phyloP scores from a whole-genome alignment of 2,797 vertebrate genomes.

The Paramormyrops hopkinsi region DNA sequence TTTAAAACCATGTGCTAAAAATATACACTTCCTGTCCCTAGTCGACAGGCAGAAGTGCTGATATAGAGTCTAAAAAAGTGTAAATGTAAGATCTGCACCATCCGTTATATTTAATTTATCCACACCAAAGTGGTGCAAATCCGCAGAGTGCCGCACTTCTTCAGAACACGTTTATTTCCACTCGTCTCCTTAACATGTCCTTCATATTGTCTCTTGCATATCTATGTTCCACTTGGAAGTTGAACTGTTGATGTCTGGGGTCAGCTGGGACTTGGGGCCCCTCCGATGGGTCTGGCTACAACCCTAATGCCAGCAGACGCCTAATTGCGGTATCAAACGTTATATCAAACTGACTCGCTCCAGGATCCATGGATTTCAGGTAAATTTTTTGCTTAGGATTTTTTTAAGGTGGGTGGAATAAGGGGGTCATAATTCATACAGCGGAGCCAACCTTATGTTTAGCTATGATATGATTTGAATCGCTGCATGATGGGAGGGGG shows the following conservation, averaged over 20 bases:
- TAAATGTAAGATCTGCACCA: not conserved
- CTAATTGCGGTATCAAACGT: not conserved
- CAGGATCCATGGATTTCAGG: not conserved
- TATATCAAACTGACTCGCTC: not conserved
- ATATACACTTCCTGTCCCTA: not conserved
- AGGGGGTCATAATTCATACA: not conserved
- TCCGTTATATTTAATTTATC: conserved; percentile 15
- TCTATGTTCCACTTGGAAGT: not conserved
- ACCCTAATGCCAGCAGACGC: not conserved
- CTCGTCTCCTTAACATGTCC: conserved; percentile 13
- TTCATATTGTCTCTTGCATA: not conserved
- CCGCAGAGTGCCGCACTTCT: not conserved
- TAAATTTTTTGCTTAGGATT: not conserved
- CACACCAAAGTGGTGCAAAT: not conserved
- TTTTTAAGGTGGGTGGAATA: not conserved
- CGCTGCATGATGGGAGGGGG: not conserved
- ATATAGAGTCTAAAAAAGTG: not conserved
- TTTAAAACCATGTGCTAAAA: conserved; percentile 2
- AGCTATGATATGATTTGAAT: not conserved
- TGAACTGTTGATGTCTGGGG: not conserved
- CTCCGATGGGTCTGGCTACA: not conserved
- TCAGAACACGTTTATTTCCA: not conserved
- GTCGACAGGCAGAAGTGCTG: not conserved
- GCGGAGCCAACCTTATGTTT: not conserved
- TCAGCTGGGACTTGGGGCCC: not conserved